These are phyloP conservation scores for Adelognathus sp. DNA, from an alignment of 2,888 invertebrate genomes.

Conservation along the genomic window DNA sequence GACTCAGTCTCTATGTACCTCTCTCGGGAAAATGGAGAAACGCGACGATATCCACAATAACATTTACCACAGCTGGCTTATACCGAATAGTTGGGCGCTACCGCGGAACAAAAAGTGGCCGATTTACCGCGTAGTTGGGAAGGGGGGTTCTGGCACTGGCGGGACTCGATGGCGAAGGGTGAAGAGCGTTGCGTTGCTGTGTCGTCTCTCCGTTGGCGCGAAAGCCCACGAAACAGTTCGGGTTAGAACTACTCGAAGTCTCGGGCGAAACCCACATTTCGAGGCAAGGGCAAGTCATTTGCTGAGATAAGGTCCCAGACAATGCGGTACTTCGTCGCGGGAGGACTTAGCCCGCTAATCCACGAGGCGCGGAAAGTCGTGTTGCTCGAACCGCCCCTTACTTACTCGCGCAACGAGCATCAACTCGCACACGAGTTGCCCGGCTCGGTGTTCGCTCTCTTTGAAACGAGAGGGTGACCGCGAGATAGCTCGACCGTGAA, in stretches of 20 bases:
- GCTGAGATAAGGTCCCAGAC: conserved; percentile 72
- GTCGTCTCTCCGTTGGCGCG: neutral
- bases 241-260: conserved; percentile 46
- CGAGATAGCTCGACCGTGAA: neutral
- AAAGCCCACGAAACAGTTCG: neutral
- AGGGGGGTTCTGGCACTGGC: no score
- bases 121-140: neutral
- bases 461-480: neutral
- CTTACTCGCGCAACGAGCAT: conserved; percentile 9
- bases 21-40: neutral
- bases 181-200: neutral
- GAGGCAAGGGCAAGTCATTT: conserved; percentile 70
- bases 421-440: conserved; percentile 23
- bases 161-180: no score
- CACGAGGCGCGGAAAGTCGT: conserved; percentile 67
- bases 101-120: neutral
- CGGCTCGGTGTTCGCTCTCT: no score
- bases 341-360: conserved; percentile 72
- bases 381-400: conserved; percentile 33
- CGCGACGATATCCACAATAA: no score
- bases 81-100: no score
- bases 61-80: no score
- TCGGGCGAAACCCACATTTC: conserved; percentile 52
- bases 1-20: neutral
- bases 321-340: conserved; percentile 74